These are phyloP conservation scores for Papilio machaon DNA, from an alignment of 1,140 invertebrate genomes.

Conservation along the genomic window DNA sequence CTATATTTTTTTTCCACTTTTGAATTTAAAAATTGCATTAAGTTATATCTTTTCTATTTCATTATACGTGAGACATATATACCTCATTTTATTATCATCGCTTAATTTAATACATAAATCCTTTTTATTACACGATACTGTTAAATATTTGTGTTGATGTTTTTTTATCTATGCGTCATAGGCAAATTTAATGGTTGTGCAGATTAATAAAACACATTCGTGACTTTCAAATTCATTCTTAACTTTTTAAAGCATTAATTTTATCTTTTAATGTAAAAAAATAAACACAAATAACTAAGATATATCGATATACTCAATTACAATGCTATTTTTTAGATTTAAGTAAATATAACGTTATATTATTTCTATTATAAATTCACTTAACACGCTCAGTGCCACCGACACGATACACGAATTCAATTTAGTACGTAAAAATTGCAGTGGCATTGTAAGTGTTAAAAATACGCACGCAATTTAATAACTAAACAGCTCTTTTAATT, in stretches of 20 bases:
- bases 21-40: not conserved
- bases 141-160: conserved; percentile 4
- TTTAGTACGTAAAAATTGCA: no score
- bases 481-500: no score
- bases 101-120: conserved; percentile 24
- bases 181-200: conserved; percentile 1
- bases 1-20: not conserved
- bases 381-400: not conserved
- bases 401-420: no score
- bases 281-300: conserved; percentile 2
- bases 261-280: conserved; percentile 5
- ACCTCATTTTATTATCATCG: conserved; percentile 3
- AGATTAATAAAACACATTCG: not conserved
- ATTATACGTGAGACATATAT: not conserved
- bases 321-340: not conserved
- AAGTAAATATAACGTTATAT: not conserved
- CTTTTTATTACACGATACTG: conserved; percentile 5
- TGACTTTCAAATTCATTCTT: conserved; percentile 13
- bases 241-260: conserved; percentile 13
- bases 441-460: no score
- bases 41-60: not conserved
- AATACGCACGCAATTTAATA: no score
- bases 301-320: conserved; percentile 5
- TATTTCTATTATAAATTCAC: not conserved
- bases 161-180: conserved; percentile 23